Evolutionary conservation across 2,113 vertebrate genomes (phyloP), one percentile per base, ranked within the genome.

Genomic region (Cyanoderma ruficeps): DNA sequence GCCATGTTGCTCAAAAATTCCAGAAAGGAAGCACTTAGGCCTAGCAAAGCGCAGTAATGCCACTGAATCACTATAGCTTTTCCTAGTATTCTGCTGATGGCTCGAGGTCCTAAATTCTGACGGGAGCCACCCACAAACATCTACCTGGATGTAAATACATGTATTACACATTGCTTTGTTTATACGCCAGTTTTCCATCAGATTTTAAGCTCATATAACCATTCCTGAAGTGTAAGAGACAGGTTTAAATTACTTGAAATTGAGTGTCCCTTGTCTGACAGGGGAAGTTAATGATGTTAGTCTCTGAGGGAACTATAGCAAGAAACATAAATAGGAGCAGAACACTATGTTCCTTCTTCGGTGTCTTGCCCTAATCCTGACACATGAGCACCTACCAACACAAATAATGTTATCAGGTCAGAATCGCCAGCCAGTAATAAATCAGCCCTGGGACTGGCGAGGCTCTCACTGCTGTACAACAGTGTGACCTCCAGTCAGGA

Each of bases 281-380:
- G 85, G 83, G 70, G 78, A 91, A 87, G 87, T 87, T 96, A 97
- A 94, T 94, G 94, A 86, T 16, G 22, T 90, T 83, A 76, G 87
- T 93, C 86, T 96, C 92, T 76, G 85, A 95, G 67, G 67, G 42
- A 95, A 79, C 46, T 96, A 71, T 39, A 68, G 52, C 74, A 90
- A 94, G 93, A 94, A 94, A 91, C 94, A 96, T 95, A 97, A 97
- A 97, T 92, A 97, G 69, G 67, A 94, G 69, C 74, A 95, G 96
- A 97, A 98, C 96, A 95, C 46, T 72, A 72, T 96, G 96, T 97
- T 88, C 95, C 80, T 85, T 93, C 94, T 91, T 90, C 2, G 5
- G 55, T 63, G 81, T 85, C 89, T 92, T 77, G 93, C 61, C 63
- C 67, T 55, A 74, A 24, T 69, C 87, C 47, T 80, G 89, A 92